Percentiles rank a stretch among this genome's conserved stretches.
Conservation (phyloP, 2,888 invertebrate species). For the Acleris laterana region DNA sequence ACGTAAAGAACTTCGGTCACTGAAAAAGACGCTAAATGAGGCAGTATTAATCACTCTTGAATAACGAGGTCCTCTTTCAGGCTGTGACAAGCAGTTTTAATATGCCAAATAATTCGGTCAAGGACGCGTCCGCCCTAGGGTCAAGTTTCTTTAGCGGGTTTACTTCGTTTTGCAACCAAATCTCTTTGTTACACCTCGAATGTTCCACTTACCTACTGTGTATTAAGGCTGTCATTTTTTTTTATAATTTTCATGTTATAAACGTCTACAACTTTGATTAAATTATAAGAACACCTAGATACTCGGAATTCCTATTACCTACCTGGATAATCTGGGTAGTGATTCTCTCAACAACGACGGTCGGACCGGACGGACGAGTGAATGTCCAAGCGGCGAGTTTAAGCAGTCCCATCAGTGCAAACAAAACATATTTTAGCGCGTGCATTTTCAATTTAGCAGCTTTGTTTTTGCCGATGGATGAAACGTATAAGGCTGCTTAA, state of each 20-base stretch:
- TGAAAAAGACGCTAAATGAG: slow-evolving; percentile 29
- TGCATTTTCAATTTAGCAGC: no score
- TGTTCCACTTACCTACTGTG: no score
- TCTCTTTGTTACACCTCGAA: slow-evolving; percentile 1
- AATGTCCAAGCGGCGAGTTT: no score
- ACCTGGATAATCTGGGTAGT: no score
- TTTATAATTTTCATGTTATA: slow-evolving; percentile 12
- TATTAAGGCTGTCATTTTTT: neutral
- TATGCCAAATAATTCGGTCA: slow-evolving; percentile 35
- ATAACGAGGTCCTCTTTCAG: slow-evolving; percentile 32
- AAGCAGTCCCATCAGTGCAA: no score
- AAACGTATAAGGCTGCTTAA: no score
- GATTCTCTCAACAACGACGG: no score
- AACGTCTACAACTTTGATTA: slow-evolving; percentile 2
- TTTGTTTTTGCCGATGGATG: no score
- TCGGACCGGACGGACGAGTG: no score
- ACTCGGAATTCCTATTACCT: neutral
- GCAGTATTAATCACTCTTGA: slow-evolving; percentile 34
- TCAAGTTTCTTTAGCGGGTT: slow-evolving; percentile 23
- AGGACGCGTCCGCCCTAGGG: slow-evolving; percentile 19
- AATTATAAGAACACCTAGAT: neutral
- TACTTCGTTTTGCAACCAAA: slow-evolving; percentile 14
- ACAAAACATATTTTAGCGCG: no score
- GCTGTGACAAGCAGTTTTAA: slow-evolving; percentile 37
- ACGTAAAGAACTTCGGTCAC: no score